Base-by-base conservation (phyloP, 2,113 vertebrate genomes). In the Elephantulus edwardii region DNA sequence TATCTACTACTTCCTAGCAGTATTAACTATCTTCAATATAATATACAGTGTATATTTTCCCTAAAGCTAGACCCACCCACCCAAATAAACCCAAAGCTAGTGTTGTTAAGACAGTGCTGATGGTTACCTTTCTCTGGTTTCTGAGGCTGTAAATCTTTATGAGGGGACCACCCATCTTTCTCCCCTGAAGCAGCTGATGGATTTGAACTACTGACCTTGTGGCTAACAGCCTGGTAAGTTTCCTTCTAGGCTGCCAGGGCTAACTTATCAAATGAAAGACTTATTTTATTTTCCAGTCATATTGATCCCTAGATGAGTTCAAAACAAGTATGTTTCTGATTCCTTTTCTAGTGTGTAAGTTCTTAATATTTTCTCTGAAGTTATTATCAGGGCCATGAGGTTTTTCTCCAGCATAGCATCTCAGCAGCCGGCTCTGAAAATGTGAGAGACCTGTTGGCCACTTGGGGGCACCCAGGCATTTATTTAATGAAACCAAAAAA, bases 401-500 rank as follows among this genome's bases (percentile, higher is more conserved):
- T n/a, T 92, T 83, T 68, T 48, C 60, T 62, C 26, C n/a, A 40
- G 10, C 9, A 2, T 40, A 81, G 22, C 38, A 11, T 54, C 81
- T 78, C 38, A 38, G 46, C 6, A 50, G 50, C 46, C 30, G 33
- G 26, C 50, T 88, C 19, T 75, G 92, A 35, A 26, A 38, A 28
- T 72, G n/a, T 70, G 19, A 83, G 30, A 62, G 88, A 81, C 81
- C 22, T 10, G 64, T 79, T 22, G 58, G 62, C 82, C 85, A 90
- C 88, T 60, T 72, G 86, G 64, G 83, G 83, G 70, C 88, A 92
- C 40, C 56, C 24, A 74, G 86, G 38, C 91, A 71, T 92, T 92
- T 81, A 42, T 70, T 84, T 80, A 80, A 44, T 71, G 66, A 48
- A n/a, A 64, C 11, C 60, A 64, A 64, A 64, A 64, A n/a, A 66